A percentile compares a stretch with the other conserved stretches of the same genome.
Conservation (phyloP, 2,797 vertebrate species). For the Picus viridis region DNA sequence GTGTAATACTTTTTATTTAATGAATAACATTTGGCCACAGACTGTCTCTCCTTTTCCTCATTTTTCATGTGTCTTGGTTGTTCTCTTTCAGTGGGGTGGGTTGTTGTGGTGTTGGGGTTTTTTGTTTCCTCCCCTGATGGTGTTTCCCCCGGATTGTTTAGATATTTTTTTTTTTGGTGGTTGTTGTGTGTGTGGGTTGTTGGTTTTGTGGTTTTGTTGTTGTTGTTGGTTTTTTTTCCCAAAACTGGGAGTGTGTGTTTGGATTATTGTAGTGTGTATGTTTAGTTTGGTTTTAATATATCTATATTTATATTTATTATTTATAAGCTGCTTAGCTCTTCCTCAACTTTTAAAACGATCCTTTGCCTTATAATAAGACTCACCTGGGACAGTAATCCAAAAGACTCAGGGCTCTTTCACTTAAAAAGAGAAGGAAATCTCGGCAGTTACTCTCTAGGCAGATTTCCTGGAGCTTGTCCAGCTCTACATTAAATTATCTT, state of each 20-base stretch:
- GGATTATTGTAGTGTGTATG: neutral
- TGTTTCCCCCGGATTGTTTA: neutral
- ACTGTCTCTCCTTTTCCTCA: neutral
- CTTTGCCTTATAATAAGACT: constrained; percentile 22
- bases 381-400: neutral
- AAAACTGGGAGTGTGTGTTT: too few relatives aligned
- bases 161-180: neutral
- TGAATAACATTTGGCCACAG: constrained; percentile 11
- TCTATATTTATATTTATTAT: neutral
- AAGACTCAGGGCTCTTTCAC: neutral
- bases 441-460: constrained; percentile 39
- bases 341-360: constrained; percentile 19
- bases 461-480: constrained; percentile 63
- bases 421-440: constrained; percentile 35
- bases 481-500: constrained; percentile 55
- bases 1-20: constrained; percentile 28
- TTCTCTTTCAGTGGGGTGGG: neutral
- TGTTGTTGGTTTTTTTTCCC: neutral
- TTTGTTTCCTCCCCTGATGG: too few relatives aligned
- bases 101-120: neutral
- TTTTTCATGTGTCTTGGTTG: neutral
- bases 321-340: neutral
- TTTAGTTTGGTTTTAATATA: neutral
- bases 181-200: neutral
- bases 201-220: neutral